Evolutionary conservation across 2,113 vertebrate genomes (phyloP).

Genomic region (Sinocyclocheilus grahami): DNA sequence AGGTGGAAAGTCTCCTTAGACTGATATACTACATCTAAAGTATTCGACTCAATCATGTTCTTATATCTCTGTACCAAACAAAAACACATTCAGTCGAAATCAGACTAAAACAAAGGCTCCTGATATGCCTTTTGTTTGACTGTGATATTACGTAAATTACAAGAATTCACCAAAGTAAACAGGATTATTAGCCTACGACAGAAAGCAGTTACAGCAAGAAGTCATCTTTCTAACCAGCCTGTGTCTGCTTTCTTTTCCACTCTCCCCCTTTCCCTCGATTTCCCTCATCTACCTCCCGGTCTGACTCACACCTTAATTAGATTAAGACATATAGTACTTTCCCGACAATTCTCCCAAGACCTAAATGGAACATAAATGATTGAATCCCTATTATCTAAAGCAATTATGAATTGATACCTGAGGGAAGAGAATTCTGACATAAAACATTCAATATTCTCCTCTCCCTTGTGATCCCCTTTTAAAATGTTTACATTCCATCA

Average conservation of each 20-base stretch:
- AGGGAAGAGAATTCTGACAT: conserved; percentile 54
- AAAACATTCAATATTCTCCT: conserved; percentile 48
- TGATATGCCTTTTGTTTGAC: not conserved
- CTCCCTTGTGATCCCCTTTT: conserved; percentile 25
- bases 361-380: conserved; percentile 62
- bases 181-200: not conserved
- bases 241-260: conserved; percentile 20
- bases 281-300: conserved; percentile 37
- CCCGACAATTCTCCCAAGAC: conserved; percentile 53
- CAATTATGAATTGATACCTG: conserved; percentile 56
- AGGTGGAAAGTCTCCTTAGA: conserved; percentile 39
- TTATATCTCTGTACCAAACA: not conserved
- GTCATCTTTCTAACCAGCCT: conserved; percentile 22
- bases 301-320: conserved; percentile 58
- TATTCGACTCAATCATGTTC: not conserved
- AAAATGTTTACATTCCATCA: conserved; percentile 45
- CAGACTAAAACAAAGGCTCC: not conserved
- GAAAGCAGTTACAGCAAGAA: not conserved
- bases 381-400: conserved; percentile 60
- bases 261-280: conserved; percentile 24
- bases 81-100: not conserved
- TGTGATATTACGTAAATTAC: not conserved
- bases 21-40: not conserved
- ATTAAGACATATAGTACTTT: conserved; percentile 58
- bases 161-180: not conserved